These are phyloP conservation scores for Carcina quercana DNA, from an alignment of 2,888 invertebrate species.

Conservation along the genomic window DNA sequence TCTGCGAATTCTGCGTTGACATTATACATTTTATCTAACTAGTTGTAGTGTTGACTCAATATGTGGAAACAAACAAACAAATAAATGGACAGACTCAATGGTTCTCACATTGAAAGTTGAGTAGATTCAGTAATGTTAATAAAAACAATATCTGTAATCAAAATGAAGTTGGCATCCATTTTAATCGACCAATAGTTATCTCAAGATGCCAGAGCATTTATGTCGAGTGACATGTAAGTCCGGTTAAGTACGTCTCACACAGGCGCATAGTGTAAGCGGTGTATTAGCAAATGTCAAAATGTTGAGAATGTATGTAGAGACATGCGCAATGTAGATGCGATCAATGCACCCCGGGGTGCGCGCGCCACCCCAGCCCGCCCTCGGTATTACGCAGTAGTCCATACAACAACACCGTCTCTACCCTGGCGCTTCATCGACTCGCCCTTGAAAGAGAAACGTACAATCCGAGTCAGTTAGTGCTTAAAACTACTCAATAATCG, in stretches of 20 bases:
- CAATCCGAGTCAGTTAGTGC: slow-evolving; percentile 26
- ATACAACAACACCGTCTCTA: slow-evolving; percentile 52
- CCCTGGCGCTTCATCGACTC: slow-evolving; percentile 35
- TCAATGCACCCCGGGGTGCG: slow-evolving; percentile 66
- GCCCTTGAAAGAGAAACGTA: slow-evolving; percentile 45
- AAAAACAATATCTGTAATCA: no score
- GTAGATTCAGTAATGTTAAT: no score
- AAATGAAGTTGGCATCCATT: no score
- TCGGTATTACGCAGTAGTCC: slow-evolving; percentile 65
- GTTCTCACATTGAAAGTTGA: no score
- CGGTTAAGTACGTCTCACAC: not conserved
- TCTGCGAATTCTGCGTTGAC: no score
- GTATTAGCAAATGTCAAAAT: slow-evolving; percentile 56
- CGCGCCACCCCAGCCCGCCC: slow-evolving; percentile 55
- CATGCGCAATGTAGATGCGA: slow-evolving; percentile 64
- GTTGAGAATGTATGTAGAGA: slow-evolving; percentile 37
- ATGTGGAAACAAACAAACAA: no score
- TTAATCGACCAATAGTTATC: no score
- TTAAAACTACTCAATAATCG: slow-evolving; percentile 28
- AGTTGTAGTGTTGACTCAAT: no score
- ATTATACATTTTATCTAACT: no score
- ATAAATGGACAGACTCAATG: no score
- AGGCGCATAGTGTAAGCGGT: no score
- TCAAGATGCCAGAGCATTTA: slow-evolving; percentile 13
- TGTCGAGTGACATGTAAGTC: slow-evolving; percentile 19